Percentiles rank a stretch among this genome's conserved stretches.
phyloP scores from a whole-genome alignment of 1,140 invertebrate genomes.

The Heliconius congener region DNA sequence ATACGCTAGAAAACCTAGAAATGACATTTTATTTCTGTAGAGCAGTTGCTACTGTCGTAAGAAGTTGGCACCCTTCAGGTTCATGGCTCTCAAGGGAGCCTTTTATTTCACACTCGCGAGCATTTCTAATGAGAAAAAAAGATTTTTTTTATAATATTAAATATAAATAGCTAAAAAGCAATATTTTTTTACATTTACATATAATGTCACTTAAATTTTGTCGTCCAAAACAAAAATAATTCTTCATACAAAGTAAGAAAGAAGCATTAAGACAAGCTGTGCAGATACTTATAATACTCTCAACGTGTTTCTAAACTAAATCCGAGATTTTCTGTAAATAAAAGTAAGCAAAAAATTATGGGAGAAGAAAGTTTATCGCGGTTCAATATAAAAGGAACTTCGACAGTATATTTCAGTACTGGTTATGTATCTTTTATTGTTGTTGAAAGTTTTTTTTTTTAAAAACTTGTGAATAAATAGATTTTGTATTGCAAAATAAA shows the following conservation, averaged over 20 bases:
- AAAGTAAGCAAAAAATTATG: conserved; percentile 5
- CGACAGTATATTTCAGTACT: neutral
- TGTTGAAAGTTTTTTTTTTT: neutral
- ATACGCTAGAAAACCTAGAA: neutral
- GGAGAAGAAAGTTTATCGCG: neutral
- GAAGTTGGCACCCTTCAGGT: neutral
- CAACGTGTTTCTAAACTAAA: conserved; percentile 5
- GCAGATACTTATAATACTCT: neutral
- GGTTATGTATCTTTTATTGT: neutral
- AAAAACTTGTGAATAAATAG: too few species aligned
- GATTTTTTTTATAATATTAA: too few species aligned
- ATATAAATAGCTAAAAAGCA: neutral
- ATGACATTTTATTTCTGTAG: conserved; percentile 3
- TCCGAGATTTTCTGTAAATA: neutral
- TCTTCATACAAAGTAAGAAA: neutral
- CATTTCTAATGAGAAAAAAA: neutral
- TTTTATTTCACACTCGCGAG: neutral
- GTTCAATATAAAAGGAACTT: conserved; percentile 11
- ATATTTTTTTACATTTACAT: neutral
- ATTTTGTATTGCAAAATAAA: too few species aligned
- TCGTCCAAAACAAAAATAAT: neutral
- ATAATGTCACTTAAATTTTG: neutral
- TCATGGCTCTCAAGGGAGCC: neutral
- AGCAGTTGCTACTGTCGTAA: neutral
- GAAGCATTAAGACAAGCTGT: conserved; percentile 10